Conservation (phyloP, 2,113 vertebrate genomes). For the Steatornis caripensis region DNA sequence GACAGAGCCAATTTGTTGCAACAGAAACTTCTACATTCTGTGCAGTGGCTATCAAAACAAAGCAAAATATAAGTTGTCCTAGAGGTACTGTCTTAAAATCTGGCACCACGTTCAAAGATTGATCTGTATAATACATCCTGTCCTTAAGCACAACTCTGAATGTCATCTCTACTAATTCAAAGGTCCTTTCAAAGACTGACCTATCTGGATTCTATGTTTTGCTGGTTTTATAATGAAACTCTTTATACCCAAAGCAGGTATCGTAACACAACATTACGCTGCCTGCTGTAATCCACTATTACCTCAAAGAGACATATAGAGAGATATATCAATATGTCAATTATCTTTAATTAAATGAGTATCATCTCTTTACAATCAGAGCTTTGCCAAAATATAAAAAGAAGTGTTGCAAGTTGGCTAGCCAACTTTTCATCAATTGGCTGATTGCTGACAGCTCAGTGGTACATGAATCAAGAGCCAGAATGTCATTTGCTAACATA, state of each 20-base stretch:
- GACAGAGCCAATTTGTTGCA: neutral
- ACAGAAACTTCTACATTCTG: neutral
- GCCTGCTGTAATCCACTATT: neutral
- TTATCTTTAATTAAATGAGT: conserved; percentile 69
- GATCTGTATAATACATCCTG: neutral
- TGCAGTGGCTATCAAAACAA: neutral
- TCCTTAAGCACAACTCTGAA: neutral
- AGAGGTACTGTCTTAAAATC: neutral
- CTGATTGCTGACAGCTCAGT: conserved; percentile 52
- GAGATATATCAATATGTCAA: conserved; percentile 49
- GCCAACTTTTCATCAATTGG: conserved; percentile 44
- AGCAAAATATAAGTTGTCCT: neutral
- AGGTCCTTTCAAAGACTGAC: neutral
- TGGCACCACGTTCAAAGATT: neutral
- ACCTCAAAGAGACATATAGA: neutral
- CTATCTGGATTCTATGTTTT: neutral
- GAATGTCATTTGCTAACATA: conserved; percentile 36
- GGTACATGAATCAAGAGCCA: conserved; percentile 27
- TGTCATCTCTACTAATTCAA: neutral
- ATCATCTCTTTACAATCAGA: conserved; percentile 33
- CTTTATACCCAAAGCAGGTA: neutral
- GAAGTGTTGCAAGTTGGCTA: neutral
- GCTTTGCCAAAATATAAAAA: conserved; percentile 49
- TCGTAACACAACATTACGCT: neutral
- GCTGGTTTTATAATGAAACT: neutral